These are phyloP conservation scores for Agelas oroides DNA, from an alignment of 37 sponge, comb jelly and placozoan species.

Conservation along the genomic window DNA sequence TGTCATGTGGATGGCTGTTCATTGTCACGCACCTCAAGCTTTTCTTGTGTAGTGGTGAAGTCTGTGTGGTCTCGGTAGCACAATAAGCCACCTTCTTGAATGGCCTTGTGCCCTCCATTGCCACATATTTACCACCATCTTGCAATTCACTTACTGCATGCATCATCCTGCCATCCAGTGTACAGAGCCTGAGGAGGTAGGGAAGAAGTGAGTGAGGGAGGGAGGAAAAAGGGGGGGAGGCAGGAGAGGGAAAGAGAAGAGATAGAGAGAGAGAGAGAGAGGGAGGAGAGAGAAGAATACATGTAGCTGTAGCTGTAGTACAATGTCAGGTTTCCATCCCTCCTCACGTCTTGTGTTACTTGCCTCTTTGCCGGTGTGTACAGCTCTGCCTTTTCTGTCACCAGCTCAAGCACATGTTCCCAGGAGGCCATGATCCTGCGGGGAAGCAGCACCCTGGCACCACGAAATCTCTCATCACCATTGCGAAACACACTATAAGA, in stretches of 20 bases:
- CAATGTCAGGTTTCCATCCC: too few species aligned
- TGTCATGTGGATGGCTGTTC: too few species aligned
- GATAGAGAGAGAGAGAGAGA: too few species aligned
- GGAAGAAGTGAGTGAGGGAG: not conserved
- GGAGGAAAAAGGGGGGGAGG: not conserved
- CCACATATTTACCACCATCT: constrained; percentile 80
- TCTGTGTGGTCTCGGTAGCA: constrained; percentile 34
- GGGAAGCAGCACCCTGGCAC: constrained; percentile 61
- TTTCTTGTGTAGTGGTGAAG: not conserved
- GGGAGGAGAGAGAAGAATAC: too few species aligned
- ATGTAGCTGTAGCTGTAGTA: too few species aligned
- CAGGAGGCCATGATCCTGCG: constrained; percentile 43
- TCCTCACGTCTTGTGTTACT: too few species aligned
- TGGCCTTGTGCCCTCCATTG: constrained; percentile 62
- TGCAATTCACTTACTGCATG: constrained; percentile 50
- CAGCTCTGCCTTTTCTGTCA: constrained; percentile 70
- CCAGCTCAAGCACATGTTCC: constrained; percentile 75
- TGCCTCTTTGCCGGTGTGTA: constrained; percentile 68
- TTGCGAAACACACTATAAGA: constrained; percentile 78
- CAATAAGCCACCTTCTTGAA: constrained; percentile 70
- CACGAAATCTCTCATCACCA: constrained; percentile 80
- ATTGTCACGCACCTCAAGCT: too few species aligned
- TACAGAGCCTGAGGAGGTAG: constrained; percentile 37
- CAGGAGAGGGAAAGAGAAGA: too few species aligned
- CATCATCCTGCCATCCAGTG: constrained; percentile 63